Conservation (phyloP, 92 coral and sea anemone genomes). For the Virgularia gustaviana region DNA sequence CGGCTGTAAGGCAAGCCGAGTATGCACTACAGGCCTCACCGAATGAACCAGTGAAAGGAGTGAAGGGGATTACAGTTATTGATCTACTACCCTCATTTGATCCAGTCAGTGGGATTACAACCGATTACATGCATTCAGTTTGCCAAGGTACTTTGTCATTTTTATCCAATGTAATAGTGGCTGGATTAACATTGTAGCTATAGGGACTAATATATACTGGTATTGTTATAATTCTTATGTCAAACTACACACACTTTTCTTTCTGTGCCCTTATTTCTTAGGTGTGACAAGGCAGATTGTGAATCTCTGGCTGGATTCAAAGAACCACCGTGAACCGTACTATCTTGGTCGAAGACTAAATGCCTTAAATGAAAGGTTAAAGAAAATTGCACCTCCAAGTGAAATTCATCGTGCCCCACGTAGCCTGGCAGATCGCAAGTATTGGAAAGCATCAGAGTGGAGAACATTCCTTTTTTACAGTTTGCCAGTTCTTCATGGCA, state of each 20-base stretch:
- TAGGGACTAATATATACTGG: too few species aligned
- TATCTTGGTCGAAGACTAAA: not conserved
- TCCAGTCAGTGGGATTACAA: constrained; percentile 8
- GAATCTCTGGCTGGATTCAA: constrained; percentile 10
- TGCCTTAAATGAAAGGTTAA: not conserved
- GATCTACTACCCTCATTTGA: constrained; percentile 12
- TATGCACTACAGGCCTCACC: constrained; percentile 9
- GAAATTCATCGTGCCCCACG: not conserved
- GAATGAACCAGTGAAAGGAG: not conserved
- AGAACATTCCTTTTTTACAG: constrained; percentile 12
- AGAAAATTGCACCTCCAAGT: not conserved
- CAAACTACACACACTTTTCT: too few species aligned
- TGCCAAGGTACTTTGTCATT: too few species aligned
- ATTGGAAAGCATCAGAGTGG: constrained; percentile 24
- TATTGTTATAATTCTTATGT: too few species aligned
- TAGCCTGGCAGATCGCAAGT: constrained; percentile 1
- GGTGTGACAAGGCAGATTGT: not conserved
- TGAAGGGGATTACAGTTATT: constrained; percentile 9
- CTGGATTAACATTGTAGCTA: too few species aligned
- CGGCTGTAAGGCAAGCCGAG: constrained; percentile 8
- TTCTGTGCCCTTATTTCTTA: too few species aligned
- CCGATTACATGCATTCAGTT: constrained; percentile 7
- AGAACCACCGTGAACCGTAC: constrained; percentile 2
- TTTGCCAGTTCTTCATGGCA: constrained; percentile 3
- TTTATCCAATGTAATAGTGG: too few species aligned